These are phyloP conservation scores for Heterochromis multidens DNA, from an alignment of 2,113 vertebrate species.

Conservation along the genomic window DNA sequence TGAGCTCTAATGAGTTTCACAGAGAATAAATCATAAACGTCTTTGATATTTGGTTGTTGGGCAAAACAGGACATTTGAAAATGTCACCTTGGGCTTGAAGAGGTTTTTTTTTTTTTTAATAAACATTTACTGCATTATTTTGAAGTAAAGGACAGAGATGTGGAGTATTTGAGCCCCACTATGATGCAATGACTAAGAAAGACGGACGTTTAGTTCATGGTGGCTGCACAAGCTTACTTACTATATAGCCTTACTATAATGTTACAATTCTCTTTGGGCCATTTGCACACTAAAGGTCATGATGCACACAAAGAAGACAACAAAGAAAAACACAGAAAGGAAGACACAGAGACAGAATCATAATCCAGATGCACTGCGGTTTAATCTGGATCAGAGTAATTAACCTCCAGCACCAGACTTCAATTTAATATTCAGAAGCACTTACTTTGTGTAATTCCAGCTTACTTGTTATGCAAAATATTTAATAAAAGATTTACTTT, in stretches of 20 bases:
- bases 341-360: not conserved
- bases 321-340: not conserved
- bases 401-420: not conserved
- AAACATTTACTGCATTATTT: not conserved
- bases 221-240: not conserved
- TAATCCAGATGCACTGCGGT: slow-evolving; percentile 11
- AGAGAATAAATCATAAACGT: too few species aligned
- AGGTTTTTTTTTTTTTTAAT: too few species aligned
- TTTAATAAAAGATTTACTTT: not conserved
- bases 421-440: not conserved
- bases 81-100: too few species aligned
- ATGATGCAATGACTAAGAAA: not conserved
- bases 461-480: not conserved
- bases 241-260: not conserved
- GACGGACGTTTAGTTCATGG: not conserved
- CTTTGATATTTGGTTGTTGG: too few species aligned
- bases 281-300: not conserved
- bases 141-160: not conserved
- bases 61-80: too few species aligned
- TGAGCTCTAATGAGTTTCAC: too few species aligned
- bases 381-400: slow-evolving; percentile 43
- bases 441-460: not conserved
- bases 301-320: not conserved
- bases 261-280: not conserved
- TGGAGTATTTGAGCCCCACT: not conserved